phyloP scores from a whole-genome alignment of 2,113 vertebrate species.

The Natator depressus region DNA sequence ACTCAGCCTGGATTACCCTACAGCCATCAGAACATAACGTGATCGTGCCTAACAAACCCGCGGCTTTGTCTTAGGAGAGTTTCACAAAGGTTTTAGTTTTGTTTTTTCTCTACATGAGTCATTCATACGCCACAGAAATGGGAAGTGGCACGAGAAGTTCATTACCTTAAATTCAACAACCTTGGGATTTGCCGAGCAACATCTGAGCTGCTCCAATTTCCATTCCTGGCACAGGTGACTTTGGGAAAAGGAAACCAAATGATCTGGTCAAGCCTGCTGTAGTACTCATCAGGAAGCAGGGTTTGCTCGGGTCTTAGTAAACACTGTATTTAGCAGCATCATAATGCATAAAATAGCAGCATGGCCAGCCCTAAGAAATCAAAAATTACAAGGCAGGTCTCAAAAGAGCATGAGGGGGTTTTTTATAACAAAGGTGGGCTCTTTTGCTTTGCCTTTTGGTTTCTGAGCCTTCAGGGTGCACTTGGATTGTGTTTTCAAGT shows the following conservation, averaged over 20 bases:
- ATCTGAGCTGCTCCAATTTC: not conserved
- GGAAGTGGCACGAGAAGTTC: not conserved
- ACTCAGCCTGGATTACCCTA: not conserved
- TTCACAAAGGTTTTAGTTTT: not conserved
- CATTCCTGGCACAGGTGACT: not conserved
- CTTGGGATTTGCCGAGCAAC: not conserved
- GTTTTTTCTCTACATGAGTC: accelerated
- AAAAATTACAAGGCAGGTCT: not conserved
- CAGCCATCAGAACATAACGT: not conserved
- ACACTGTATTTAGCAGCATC: not conserved
- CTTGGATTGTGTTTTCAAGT: accelerated
- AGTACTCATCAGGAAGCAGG: not conserved
- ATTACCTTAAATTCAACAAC: not conserved
- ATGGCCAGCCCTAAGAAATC: not conserved
- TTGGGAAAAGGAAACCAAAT: slow-evolving; percentile 14
- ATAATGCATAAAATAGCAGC: not conserved
- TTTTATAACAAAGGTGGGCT: too few species aligned
- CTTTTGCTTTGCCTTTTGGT: not conserved
- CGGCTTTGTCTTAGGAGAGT: accelerated
- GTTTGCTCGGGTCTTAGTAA: not conserved
- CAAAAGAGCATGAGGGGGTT: not conserved
- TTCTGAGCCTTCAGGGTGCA: not conserved
- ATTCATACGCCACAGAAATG: not conserved
- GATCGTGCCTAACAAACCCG: accelerated
- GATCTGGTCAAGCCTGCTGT: not conserved